phyloP scores from a whole-genome alignment of 2,888 invertebrate genomes.

The Branchinecta sandiegonensis region DNA sequence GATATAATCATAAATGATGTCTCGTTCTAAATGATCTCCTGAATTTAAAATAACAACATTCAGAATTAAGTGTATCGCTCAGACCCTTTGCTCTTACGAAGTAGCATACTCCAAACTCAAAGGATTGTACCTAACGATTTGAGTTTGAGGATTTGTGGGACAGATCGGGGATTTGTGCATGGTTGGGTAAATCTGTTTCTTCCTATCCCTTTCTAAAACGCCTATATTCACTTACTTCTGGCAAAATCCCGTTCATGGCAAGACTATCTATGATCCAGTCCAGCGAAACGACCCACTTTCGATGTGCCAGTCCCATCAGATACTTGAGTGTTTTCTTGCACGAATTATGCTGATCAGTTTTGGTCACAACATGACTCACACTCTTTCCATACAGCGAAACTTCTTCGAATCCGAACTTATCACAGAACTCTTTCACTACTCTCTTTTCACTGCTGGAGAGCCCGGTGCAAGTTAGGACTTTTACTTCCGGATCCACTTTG shows the following conservation, averaged over 20 bases:
- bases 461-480: background rate
- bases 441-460: background rate
- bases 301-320: background rate
- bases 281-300: background rate
- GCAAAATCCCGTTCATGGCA: background rate
- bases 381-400: background rate
- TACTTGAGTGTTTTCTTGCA: background rate
- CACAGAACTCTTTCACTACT: background rate
- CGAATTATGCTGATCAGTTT: background rate
- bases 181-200: too few species aligned
- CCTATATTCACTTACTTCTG: background rate
- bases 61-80: too few species aligned
- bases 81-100: too few species aligned
- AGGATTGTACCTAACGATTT: too few species aligned
- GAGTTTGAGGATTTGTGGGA: too few species aligned
- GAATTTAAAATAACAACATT: too few species aligned
- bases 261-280: background rate
- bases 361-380: background rate
- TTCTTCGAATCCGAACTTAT: background rate
- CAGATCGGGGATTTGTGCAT: too few species aligned
- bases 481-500: background rate
- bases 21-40: too few species aligned
- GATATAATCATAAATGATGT: too few species aligned
- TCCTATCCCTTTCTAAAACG: too few species aligned
- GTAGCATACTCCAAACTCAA: too few species aligned